phyloP scores from a whole-genome alignment of 2,797 vertebrate species.

The Gymnopithys bicolor region DNA sequence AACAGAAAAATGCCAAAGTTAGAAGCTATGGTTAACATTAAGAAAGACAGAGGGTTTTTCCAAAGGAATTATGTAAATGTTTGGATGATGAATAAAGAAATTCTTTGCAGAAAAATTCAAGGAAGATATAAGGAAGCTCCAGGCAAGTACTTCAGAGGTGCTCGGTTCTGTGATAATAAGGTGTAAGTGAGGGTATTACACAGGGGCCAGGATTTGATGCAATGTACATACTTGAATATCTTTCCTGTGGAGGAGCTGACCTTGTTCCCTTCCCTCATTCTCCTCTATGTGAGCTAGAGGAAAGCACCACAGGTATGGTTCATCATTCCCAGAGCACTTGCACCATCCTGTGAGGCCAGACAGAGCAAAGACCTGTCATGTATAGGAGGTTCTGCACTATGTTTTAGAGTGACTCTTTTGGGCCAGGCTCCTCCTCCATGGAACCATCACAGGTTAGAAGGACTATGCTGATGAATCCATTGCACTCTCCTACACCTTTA shows the following conservation, averaged over 20 bases:
- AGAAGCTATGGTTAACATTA: neutral
- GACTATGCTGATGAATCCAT: neutral
- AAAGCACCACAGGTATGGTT: neutral
- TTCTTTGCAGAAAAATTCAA: neutral
- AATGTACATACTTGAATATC: neutral
- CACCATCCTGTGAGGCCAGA: rapidly evolving
- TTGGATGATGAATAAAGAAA: neutral
- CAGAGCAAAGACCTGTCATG: neutral
- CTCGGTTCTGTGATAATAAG: neutral
- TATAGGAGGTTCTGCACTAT: neutral
- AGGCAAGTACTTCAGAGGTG: neutral
- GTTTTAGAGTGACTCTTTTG: neutral
- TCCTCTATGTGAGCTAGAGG: neutral
- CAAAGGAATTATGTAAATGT: neutral
- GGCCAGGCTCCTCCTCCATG: neutral
- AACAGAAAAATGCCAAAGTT: neutral
- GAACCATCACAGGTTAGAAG: neutral
- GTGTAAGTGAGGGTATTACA: neutral
- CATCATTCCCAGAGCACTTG: neutral
- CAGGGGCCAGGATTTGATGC: neutral
- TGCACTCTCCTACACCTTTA: neutral
- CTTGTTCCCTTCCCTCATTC: neutral
- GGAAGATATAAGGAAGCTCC: neutral
- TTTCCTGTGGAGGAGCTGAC: neutral
- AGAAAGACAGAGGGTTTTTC: neutral